Percentiles rank a stretch among this genome's conserved stretches.
phyloP scores from a whole-genome alignment of 2,113 vertebrate species.

The Sisor rabdophorus region DNA sequence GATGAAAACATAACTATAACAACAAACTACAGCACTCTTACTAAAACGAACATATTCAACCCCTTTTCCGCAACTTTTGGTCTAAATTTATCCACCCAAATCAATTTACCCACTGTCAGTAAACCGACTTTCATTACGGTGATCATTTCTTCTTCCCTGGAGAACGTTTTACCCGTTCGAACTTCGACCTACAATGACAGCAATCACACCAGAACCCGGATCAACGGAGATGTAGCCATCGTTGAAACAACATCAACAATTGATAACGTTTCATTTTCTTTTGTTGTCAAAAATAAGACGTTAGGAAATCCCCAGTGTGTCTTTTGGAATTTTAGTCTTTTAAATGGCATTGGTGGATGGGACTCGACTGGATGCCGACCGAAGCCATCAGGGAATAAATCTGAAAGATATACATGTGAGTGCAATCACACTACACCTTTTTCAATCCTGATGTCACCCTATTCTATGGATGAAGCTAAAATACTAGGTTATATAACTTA shows the following conservation, averaged over 20 bases:
- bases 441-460: constrained; percentile 31
- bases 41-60: not conserved
- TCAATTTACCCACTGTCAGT: not conserved
- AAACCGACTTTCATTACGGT: constrained; percentile 2
- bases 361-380: constrained; percentile 58
- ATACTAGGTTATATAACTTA: constrained; percentile 48
- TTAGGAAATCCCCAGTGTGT: constrained; percentile 64
- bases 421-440: constrained; percentile 34
- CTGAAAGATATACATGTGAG: not conserved
- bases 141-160: not conserved
- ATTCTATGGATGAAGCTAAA: too few relatives aligned
- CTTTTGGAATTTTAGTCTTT: constrained; percentile 72
- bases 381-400: not conserved
- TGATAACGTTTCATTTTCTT: constrained; percentile 63
- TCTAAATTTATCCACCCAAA: constrained; percentile 1
- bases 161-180: constrained; percentile 19
- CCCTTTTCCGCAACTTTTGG: constrained; percentile 1
- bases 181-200: not conserved
- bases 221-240: constrained; percentile 68
- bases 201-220: not conserved
- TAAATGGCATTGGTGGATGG: constrained; percentile 63
- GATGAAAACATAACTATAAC: not conserved
- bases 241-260: constrained; percentile 59
- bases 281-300: constrained; percentile 63
- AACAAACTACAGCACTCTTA: not conserved